These are phyloP conservation scores for Deilephila elpenor DNA, from an alignment of 2,888 invertebrate species.

Conservation along the genomic window DNA sequence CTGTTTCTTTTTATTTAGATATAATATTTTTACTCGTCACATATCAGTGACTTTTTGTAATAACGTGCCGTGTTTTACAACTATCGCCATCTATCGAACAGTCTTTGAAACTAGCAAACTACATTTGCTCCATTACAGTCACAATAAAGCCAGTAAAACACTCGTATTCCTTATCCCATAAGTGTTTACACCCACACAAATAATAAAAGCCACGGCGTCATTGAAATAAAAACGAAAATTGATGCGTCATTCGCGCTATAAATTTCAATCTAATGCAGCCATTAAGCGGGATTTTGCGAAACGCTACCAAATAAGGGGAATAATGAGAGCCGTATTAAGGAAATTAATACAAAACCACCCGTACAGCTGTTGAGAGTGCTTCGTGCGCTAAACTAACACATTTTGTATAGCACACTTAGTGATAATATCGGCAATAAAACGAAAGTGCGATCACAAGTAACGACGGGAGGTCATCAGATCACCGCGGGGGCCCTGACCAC, in stretches of 20 bases:
- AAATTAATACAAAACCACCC: constrained; percentile 25
- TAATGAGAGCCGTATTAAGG: constrained; percentile 26
- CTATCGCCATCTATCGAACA: constrained; percentile 48
- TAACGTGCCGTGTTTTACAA: constrained; percentile 27
- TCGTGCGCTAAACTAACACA: constrained; percentile 24
- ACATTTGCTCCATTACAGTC: not conserved
- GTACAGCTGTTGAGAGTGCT: constrained; percentile 25
- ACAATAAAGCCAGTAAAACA: constrained; percentile 13
- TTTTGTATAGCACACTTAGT: constrained; percentile 43
- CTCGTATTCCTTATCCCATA: constrained; percentile 33
- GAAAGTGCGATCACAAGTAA: constrained; percentile 63
- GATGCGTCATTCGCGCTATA: constrained; percentile 21
- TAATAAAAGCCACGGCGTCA: constrained; percentile 21
- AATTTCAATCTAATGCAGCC: constrained; percentile 27
- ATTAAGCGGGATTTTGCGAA: constrained; percentile 26
- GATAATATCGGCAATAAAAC: constrained; percentile 67
- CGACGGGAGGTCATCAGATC: constrained; percentile 61
- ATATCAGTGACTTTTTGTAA: not conserved
- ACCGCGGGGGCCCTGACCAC: constrained; percentile 57
- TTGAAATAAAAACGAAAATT: constrained; percentile 27
- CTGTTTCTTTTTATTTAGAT: not conserved
- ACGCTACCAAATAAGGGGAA: constrained; percentile 21
- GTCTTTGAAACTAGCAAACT: not conserved
- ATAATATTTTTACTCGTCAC: no score
- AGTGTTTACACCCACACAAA: constrained; percentile 37